phyloP scores from a whole-genome alignment of 2,113 vertebrate genomes.

The Laterallus jamaicensis region DNA sequence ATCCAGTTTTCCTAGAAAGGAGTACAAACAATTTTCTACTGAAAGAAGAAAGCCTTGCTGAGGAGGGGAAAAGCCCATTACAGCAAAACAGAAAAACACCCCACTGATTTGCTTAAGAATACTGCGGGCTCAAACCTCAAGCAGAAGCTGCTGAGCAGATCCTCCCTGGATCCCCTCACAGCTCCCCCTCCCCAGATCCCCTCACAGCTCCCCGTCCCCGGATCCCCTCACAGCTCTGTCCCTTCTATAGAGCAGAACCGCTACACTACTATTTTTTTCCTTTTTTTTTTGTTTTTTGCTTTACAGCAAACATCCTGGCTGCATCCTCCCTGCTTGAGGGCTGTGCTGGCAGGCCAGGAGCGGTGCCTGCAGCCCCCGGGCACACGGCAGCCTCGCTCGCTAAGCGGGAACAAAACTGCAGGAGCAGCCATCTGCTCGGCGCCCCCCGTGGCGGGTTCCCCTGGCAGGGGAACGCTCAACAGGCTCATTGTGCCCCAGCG shows the following conservation, averaged over 20 bases:
- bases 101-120: not conserved
- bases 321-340: not conserved
- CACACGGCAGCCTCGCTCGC: not conserved
- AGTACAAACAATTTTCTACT: not conserved
- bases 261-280: no score
- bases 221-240: not conserved
- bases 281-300: not conserved
- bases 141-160: not conserved
- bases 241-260: not conserved
- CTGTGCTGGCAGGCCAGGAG: not conserved
- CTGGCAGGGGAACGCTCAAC: not conserved
- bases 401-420: conserved; percentile 11
- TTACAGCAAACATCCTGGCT: not conserved
- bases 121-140: not conserved
- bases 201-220: not conserved
- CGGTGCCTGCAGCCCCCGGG: not conserved
- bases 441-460: not conserved
- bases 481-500: not conserved
- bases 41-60: not conserved
- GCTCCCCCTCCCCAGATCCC: not conserved
- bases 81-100: no score
- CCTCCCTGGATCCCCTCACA: not conserved
- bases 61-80: not conserved
- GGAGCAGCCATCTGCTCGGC: not conserved
- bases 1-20: not conserved